Base-by-base conservation (phyloP, 1,140 invertebrate genomes). In the Bactericera cockerelli region DNA sequence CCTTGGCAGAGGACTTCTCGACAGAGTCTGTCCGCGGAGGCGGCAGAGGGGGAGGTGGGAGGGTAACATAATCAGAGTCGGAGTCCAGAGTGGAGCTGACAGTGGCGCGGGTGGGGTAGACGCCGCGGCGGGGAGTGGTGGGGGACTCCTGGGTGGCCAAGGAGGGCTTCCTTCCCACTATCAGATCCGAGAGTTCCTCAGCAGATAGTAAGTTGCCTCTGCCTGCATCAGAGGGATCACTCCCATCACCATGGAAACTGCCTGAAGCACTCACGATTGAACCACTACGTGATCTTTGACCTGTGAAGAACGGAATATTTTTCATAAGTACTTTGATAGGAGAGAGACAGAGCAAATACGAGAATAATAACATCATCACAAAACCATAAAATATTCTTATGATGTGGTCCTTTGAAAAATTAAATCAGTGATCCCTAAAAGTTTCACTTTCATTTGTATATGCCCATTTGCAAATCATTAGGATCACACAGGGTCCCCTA, bases 1-100 rank as follows among this genome's bases (percentile, higher is more conserved):
- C 49, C 22, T 58, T 63, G 11, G 74, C 71, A 79, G 83, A 63
- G 79, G 83, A 63, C 83, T 82, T 8, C 77, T 79, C 62, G 82
- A 72, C 57, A 78, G 77, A 8, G 81, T 81, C 61, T 21, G 79
- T 77, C 1, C 80, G 77, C 13, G 81, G 80, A 0, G 81, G 78
- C 36, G 67, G 74, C 68, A 63, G 60, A 3, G 67, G 67, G 19
- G 81, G 80, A 10, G 84, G 78, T 10, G 87, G 85, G 66, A 90
- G 74, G 19, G 86, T 86, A 0, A 91, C 87, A 67, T 92, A 92
- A 68, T 92, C 88, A 14, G 86, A 89, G 64, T 90, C 87, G 1
- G 87, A 89, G 67, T 90, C 86, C 66, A 90, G 78, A 0, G 84
- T 89, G 49, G 81, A 81, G 64, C 86, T 87, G 22, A 89, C 84